Percentiles rank a stretch among this genome's conserved stretches.
phyloP scores from a whole-genome alignment of 2,113 vertebrate genomes.

The Cottus gobio region DNA sequence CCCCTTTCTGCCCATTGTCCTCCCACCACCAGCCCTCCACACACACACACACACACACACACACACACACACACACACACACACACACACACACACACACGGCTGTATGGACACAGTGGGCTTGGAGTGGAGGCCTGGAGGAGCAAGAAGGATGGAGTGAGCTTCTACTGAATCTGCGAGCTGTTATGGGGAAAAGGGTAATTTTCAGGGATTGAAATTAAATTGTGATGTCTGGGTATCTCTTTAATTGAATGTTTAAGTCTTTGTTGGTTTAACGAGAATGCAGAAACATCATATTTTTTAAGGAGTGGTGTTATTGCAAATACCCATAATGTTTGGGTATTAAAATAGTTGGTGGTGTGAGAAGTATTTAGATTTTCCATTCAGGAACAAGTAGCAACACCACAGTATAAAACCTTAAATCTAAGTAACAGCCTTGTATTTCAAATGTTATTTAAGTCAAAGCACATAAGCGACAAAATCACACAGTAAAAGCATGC shows the following conservation, averaged over 20 bases:
- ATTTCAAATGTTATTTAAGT: not conserved
- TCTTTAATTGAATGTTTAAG: not conserved
- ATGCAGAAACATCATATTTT: not conserved
- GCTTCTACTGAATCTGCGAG: slow-evolving; percentile 48
- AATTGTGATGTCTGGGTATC: not conserved
- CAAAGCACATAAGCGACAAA: not conserved
- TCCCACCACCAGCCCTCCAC: slow-evolving; percentile 60
- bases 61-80: slow-evolving; percentile 37
- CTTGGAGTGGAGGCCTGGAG: slow-evolving; percentile 50
- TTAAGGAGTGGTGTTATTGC: not conserved
- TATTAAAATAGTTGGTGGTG: too few relatives aligned
- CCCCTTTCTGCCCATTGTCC: slow-evolving; percentile 81
- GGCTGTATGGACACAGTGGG: slow-evolving; percentile 31
- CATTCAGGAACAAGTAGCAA: not conserved
- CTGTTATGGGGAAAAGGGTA: slow-evolving; percentile 9
- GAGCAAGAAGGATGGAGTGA: slow-evolving; percentile 37
- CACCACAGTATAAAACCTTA: not conserved
- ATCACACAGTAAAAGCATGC: not conserved
- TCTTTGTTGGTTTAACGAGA: not conserved
- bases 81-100: slow-evolving; percentile 29
- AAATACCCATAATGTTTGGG: not conserved
- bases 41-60: slow-evolving; percentile 44
- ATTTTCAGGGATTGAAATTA: not conserved
- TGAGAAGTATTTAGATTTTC: not conserved
- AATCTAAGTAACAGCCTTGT: too few relatives aligned